These are phyloP conservation scores for Aphelocoma coerulescens DNA, from an alignment of 2,113 vertebrate genomes.

Conservation along the genomic window DNA sequence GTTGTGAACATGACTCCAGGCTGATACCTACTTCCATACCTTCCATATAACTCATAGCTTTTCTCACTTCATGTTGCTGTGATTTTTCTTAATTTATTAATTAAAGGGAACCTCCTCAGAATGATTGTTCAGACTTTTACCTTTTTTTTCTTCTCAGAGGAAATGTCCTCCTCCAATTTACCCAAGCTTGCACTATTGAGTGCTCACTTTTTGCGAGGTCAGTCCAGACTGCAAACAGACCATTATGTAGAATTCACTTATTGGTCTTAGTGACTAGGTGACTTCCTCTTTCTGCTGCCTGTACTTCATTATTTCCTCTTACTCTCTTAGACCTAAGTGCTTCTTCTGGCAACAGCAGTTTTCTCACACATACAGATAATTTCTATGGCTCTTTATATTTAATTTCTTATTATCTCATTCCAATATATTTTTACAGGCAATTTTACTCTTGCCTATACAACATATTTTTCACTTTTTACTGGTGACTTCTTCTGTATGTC, in stretches of 20 bases:
- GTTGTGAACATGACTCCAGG: neutral
- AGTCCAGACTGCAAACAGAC: neutral
- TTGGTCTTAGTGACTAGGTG: neutral
- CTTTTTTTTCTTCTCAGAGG: neutral
- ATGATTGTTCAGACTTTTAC: neutral
- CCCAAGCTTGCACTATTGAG: neutral
- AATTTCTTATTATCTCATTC: neutral
- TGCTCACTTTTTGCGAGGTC: neutral
- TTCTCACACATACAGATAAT: neutral
- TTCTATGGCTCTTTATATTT: neutral
- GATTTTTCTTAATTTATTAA: neutral
- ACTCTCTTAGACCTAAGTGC: neutral
- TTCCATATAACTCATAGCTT: neutral
- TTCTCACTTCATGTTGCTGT: neutral
- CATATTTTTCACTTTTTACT: neutral
- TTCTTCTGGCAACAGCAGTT: neutral
- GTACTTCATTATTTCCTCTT: slow-evolving; percentile 1
- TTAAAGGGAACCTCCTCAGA: neutral
- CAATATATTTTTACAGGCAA: neutral
- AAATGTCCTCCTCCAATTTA: neutral
- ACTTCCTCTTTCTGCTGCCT: neutral
- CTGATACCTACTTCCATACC: neutral
- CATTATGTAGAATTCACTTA: neutral
- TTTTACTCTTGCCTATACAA: neutral
- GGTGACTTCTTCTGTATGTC: neutral